phyloP scores from a whole-genome alignment of 2,888 invertebrate species.

The Limnephilus lunatus region DNA sequence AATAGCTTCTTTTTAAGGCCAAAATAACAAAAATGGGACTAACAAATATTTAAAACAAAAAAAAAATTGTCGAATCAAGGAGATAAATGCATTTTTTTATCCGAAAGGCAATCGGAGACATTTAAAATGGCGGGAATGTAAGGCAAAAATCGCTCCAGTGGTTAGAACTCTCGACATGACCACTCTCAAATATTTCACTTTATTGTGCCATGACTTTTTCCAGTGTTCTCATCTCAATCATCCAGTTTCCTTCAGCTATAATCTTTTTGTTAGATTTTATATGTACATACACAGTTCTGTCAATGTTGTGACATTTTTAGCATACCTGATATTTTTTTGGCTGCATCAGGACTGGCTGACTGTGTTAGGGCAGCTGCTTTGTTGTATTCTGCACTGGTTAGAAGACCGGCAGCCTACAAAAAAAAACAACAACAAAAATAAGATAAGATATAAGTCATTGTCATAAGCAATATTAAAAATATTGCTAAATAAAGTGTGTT shows the following conservation, averaged over 20 bases:
- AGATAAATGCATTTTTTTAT: no score
- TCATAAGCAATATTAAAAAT: no score
- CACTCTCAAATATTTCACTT: neutral
- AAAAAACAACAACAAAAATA: neutral
- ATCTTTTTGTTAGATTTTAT: neutral
- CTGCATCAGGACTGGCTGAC: conserved; percentile 90
- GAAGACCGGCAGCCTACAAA: conserved; percentile 86
- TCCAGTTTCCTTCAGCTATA: neutral
- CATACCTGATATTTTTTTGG: conserved; percentile 75
- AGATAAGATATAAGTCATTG: no score
- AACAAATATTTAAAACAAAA: no score
- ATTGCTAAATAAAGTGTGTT: no score
- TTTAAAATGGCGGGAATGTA: no score
- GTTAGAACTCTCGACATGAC: neutral
- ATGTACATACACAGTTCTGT: neutral
- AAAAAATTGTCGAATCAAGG: no score
- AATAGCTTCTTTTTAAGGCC: no score
- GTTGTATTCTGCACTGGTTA: conserved; percentile 87
- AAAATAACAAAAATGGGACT: no score
- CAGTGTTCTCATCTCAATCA: neutral
- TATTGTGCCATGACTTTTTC: neutral
- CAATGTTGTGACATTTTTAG: neutral
- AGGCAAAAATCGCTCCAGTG: no score
- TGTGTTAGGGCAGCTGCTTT: conserved; percentile 88
- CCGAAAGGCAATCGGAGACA: no score